Evolutionary conservation across 1,140 invertebrate species (phyloP), one percentile per base, ranked within the genome.

Genomic region (Tribolium castaneum): DNA sequence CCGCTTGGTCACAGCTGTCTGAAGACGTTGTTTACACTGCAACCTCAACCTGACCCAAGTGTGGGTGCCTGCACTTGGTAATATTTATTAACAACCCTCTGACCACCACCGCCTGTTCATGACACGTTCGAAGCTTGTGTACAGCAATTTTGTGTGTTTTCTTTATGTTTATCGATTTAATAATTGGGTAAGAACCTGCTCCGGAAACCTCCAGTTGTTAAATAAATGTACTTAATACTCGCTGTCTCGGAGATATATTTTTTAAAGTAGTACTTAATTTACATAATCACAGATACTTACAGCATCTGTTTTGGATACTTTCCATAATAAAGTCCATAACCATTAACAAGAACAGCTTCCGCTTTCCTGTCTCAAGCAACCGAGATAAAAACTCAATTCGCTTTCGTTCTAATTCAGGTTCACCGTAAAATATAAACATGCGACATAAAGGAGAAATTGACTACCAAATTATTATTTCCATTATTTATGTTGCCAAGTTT

Each of bases 261-360:
- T 66, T 52, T 66, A 34, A 66, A 66, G 59, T 66, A 22, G n/a
- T 35, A 35, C 59, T 66, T 66, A 66, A 66, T 66, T 66, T 66
- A 66, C 59, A 66, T 66, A 66, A 66, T 66, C 59, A 35, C 59
- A 66, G 59, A 66, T 34, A 66, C 59, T 66, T 66, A 66, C 59
- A 66, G 25, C 59, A 66, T 66, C 59, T 66, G 59, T 66, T 66
- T 66, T 66, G 30, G 59, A 66, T 66, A 66, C 59, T 66, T 66
- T 66, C 14, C 59, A 66, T 66, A 66, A 66, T 66, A 66, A 66
- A 66, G 59, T 66, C 59, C 59, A 66, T 66, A 66, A 66, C 59
- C 59, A 66, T 66, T 66, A 66, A 66, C 59, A 66, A 66, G 16
- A 66, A 66, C 25, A 66, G 59, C 59, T 66, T 66, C 59, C 59